A percentile compares a stretch with the other conserved stretches of the same genome.
Evolutionary conservation across 92 coral and sea anemone species (phyloP).

Genomic region (Parazoanthus swiftii): DNA sequence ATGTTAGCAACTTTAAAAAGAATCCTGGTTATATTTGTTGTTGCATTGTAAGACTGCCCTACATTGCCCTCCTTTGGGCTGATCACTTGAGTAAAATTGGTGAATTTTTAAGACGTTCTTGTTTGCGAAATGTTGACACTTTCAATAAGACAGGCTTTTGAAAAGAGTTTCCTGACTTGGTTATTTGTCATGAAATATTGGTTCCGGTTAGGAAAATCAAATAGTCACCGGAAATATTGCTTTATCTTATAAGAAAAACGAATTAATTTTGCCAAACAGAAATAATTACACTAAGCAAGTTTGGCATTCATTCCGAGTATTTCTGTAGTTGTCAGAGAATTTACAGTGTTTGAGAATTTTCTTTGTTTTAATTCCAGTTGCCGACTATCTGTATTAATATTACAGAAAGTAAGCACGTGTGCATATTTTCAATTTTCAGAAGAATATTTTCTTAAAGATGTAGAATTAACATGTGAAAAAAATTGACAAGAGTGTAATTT

Average conservation of each 20-base stretch:
- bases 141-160: not conserved
- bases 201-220: not conserved
- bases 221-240: constrained; percentile 23
- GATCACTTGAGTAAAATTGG: constrained; percentile 1
- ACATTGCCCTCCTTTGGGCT: not conserved
- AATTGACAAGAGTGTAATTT: not conserved
- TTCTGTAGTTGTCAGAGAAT: not conserved
- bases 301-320: not conserved
- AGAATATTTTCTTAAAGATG: not conserved
- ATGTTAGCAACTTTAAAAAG: not conserved
- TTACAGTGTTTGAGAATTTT: too few relatives aligned
- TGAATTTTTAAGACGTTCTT: not conserved
- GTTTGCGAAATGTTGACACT: not conserved
- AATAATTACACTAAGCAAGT: not conserved
- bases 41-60: not conserved
- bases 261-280: constrained; percentile 4
- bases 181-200: not conserved
- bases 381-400: not conserved
- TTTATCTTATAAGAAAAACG: constrained; percentile 7
- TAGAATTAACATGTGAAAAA: not conserved
- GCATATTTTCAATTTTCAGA: not conserved
- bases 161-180: not conserved
- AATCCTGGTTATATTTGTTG: not conserved
- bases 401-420: not conserved
- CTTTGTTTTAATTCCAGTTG: not conserved